These are phyloP conservation scores for Apodemus agrarius DNA, from an alignment of 2,797 vertebrate genomes.

Conservation along the genomic window DNA sequence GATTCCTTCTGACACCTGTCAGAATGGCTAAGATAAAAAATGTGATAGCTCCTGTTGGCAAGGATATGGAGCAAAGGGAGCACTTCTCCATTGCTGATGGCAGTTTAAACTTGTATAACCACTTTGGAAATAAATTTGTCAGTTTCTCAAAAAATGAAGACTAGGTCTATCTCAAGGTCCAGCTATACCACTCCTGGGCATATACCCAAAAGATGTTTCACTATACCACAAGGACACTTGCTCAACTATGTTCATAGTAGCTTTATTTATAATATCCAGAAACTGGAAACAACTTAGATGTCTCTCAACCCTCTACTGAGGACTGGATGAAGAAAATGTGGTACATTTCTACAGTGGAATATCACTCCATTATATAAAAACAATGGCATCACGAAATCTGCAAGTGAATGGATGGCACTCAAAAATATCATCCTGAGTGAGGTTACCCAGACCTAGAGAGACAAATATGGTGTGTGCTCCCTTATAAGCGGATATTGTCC, in stretches of 20 bases:
- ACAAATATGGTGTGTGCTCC: neutral
- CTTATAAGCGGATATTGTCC: neutral
- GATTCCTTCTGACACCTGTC: neutral
- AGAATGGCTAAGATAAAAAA: neutral
- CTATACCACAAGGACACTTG: neutral
- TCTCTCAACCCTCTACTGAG: neutral
- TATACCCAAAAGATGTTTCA: neutral
- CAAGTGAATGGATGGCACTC: neutral
- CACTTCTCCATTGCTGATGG: neutral
- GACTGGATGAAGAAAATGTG: neutral
- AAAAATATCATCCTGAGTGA: neutral
- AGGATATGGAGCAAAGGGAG: neutral
- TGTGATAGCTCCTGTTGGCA: neutral
- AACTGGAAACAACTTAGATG: neutral
- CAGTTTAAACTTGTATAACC: neutral
- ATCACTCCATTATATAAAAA: neutral
- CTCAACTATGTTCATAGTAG: neutral
- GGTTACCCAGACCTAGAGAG: neutral
- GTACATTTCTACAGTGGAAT: neutral
- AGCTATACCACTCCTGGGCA: neutral
- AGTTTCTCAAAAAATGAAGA: neutral
- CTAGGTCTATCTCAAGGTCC: neutral
- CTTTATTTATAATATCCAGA: neutral
- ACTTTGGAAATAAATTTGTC: neutral
- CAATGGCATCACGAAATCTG: neutral